Evolutionary conservation across 2,113 vertebrate genomes (phyloP), one percentile per base, ranked within the genome.

Genomic region (Laticauda colubrina): DNA sequence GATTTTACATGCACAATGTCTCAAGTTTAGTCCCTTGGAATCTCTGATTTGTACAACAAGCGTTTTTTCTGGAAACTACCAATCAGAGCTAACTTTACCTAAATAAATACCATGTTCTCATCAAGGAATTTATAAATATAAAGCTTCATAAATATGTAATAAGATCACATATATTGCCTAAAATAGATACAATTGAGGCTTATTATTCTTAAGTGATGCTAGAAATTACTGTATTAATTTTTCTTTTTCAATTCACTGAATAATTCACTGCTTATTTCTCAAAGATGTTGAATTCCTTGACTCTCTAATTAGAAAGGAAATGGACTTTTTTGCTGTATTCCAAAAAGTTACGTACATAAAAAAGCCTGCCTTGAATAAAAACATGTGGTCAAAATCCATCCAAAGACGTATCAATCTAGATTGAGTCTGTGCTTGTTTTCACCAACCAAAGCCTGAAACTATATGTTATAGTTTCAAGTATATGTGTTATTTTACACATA

Each of bases 401-500:
- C 96, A 97, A 97, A 95, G 96, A 97, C 96, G 95, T 91, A 97
- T 97, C 96, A 95, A 88, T 85, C 91, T 95, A 95, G 88, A 95
- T 95, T 85, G 92, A 96, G 95, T 94, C 95, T 95, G 92, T 57
- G 91, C 96, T 96, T 96, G 94, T 95, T 97, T 97, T 97, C 96
- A 97, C 94, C 96, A 95, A 96, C 39, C 93, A 91, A 95, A 94
- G 91, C 95, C 92, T 97, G 96, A 96, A 97, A 97, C 96, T 95
- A 97, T 94, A 94, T 97, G 96, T 97, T 95, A 95, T 93, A 96
- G 48, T 51, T 93, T 95, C 93, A 96, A 92, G 51, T 95, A 91
- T 91, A 90, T 95, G 92, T 93, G 92, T 95, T 96, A 93, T 2
- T 34, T 96, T 96, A 95, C 94, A 95, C 87, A 88, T 96, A 54